phyloP scores from a whole-genome alignment of 1,140 invertebrate genomes.

The Eriocheir sinensis region DNA sequence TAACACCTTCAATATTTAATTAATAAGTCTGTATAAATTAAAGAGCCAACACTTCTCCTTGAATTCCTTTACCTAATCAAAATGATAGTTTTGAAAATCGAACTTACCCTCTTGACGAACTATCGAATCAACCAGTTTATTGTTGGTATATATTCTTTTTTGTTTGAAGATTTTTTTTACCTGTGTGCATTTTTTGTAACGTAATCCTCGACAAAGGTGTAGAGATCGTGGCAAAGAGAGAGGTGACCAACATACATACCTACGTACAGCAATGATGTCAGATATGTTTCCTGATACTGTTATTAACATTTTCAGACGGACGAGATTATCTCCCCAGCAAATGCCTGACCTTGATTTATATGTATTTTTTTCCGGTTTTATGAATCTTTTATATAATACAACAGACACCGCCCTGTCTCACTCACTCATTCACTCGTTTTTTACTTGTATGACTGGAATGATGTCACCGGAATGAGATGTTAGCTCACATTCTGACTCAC shows the following conservation, averaged over 20 bases:
- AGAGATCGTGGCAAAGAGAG: constrained; percentile 1
- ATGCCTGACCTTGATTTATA: constrained; percentile 28
- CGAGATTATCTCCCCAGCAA: constrained; percentile 52
- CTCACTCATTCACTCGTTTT: constrained; percentile 37
- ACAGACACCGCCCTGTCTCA: constrained; percentile 35
- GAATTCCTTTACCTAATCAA: too few species aligned
- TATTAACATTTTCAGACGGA: constrained; percentile 70
- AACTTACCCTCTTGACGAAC: too few species aligned
- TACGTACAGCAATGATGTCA: not conserved
- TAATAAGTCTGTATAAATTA: too few species aligned
- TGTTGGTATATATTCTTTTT: too few species aligned
- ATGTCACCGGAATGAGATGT: constrained; percentile 48
- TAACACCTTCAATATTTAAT: not conserved
- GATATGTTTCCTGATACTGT: not conserved
- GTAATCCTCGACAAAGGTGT: constrained; percentile 12
- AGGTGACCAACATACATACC: not conserved
- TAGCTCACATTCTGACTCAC: constrained; percentile 39
- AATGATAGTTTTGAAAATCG: constrained; percentile 9
- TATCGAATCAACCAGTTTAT: too few species aligned
- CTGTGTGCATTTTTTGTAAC: constrained; percentile 1
- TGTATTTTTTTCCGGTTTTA: not conserved
- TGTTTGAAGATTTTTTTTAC: not conserved
- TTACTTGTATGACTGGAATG: constrained; percentile 34
- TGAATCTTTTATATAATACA: not conserved
- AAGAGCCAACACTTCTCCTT: too few species aligned